Percentiles rank a stretch among this genome's conserved stretches.
Conservation (phyloP, 2,797 vertebrate genomes). For the Sorex maritimensis region DNA sequence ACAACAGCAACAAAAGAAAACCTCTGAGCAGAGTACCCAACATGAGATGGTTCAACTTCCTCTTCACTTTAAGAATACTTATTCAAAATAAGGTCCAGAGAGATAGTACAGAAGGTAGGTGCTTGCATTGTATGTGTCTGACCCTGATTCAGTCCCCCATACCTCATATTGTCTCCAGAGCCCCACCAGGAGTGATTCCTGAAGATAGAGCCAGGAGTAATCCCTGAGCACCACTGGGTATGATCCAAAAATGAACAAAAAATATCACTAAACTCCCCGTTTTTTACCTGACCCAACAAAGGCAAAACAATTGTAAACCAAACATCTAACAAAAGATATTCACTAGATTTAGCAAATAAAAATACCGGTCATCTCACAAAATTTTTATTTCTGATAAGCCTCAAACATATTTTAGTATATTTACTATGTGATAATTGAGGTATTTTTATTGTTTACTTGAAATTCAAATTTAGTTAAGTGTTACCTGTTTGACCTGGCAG, state of each 20-base stretch:
- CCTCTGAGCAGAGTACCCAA: not conserved
- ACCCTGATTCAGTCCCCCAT: too few relatives aligned
- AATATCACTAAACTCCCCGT: not conserved
- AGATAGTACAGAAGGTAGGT: too few relatives aligned
- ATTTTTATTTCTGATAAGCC: slow-evolving; percentile 56
- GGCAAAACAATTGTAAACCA: not conserved
- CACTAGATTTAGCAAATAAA: slow-evolving; percentile 57
- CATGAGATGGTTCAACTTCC: not conserved
- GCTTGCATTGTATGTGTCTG: too few relatives aligned
- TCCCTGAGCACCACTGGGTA: too few relatives aligned
- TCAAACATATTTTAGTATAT: slow-evolving; percentile 15
- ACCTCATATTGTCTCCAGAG: too few relatives aligned
- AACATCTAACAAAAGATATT: not conserved
- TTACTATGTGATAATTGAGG: not conserved
- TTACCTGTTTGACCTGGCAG: not conserved
- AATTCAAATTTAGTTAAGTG: slow-evolving; percentile 20
- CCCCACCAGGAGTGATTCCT: too few relatives aligned
- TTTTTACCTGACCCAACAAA: slow-evolving; percentile 9
- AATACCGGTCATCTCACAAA: not conserved
- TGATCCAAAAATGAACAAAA: too few relatives aligned
- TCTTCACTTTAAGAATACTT: not conserved
- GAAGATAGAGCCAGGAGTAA: too few relatives aligned
- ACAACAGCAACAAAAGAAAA: not conserved
- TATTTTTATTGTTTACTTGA: not conserved
- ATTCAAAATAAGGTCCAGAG: too few relatives aligned